phyloP scores from a whole-genome alignment of 2,797 vertebrate species.

The Galago senegalensis region DNA sequence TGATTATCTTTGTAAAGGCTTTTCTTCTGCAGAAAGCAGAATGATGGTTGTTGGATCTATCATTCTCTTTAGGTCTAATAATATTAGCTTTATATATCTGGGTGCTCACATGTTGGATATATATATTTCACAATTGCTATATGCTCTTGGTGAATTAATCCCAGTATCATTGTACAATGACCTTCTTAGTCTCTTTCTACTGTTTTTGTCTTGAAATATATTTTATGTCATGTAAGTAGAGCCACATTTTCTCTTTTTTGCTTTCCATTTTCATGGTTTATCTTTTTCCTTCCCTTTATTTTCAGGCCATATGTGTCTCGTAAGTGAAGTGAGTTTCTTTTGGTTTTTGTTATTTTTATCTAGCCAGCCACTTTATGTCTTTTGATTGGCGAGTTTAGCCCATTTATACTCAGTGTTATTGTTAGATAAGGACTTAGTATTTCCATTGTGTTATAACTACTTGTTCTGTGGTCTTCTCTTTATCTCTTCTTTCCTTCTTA shows the following conservation, averaged over 20 bases:
- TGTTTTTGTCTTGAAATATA: not conserved
- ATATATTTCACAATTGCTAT: not conserved
- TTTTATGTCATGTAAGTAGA: not conserved
- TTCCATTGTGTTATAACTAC: not conserved
- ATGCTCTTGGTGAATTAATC: not conserved
- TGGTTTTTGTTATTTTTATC: not conserved
- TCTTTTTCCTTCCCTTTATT: not conserved
- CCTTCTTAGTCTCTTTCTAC: not conserved
- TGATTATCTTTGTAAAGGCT: not conserved
- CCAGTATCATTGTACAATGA: not conserved
- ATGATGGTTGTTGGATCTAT: not conserved
- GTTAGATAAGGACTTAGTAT: not conserved
- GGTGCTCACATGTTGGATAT: not conserved
- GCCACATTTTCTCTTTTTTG: not conserved
- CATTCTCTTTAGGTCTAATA: not conserved
- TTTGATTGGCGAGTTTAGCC: not conserved
- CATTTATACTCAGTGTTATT: not conserved
- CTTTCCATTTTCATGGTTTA: not conserved
- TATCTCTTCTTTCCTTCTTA: not conserved
- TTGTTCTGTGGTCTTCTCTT: not conserved
- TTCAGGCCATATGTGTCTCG: not conserved
- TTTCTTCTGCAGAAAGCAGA: not conserved
- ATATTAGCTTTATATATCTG: not conserved
- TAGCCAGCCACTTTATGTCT: not conserved
- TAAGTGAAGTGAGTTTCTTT: not conserved